Evolutionary conservation across 2,113 vertebrate species (phyloP).

Genomic region (Vulpes lagopus): DNA sequence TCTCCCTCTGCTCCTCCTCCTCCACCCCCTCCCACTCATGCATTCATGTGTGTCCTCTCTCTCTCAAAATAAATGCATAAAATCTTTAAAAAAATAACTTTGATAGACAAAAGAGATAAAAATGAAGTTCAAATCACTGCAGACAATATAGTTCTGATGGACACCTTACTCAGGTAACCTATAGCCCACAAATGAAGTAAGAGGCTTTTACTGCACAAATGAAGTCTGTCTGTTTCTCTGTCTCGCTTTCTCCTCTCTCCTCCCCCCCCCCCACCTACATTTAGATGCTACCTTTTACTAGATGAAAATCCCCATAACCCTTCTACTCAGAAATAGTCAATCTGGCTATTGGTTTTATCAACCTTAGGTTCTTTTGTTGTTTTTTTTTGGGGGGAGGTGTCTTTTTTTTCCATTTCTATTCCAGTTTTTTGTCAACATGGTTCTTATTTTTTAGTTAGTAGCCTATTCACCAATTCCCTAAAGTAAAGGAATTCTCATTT

Average conservation of each 20-base stretch:
- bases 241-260: not conserved
- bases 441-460: not conserved
- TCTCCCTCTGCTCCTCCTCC: not conserved
- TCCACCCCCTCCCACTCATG: accelerated
- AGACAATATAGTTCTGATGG: not conserved
- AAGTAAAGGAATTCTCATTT: not conserved
- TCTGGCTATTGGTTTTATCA: not conserved
- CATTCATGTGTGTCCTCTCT: not conserved
- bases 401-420: not conserved
- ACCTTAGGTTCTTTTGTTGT: not conserved
- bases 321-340: not conserved
- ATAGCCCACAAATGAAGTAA: not conserved
- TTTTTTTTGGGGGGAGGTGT: no score
- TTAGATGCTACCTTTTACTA: not conserved
- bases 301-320: not conserved
- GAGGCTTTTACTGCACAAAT: not conserved
- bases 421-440: not conserved
- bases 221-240: not conserved
- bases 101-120: slow-evolving; percentile 26
- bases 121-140: not conserved
- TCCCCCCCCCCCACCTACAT: not conserved
- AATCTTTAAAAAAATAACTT: not conserved
- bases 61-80: not conserved
- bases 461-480: not conserved
- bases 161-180: not conserved